Percentiles rank a stretch among this genome's conserved stretches.
These are phyloP conservation scores for Aulostomus chinensis DNA, from an alignment of 2,797 vertebrate genomes.

Conservation along the genomic window DNA sequence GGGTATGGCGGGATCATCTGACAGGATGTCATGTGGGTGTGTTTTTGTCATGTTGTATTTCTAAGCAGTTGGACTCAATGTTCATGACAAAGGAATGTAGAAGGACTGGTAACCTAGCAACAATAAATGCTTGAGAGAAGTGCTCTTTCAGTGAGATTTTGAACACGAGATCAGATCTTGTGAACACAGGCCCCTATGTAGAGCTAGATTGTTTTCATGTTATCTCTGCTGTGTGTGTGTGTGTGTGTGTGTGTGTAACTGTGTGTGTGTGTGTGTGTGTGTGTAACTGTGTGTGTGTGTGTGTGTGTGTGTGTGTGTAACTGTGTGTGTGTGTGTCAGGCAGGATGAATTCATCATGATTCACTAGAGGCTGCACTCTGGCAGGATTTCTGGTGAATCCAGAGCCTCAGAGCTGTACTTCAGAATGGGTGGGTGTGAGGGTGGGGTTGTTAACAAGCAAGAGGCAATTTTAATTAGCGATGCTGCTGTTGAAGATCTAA, in stretches of 20 bases:
- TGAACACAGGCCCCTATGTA: too few relatives aligned
- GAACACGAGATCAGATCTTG: too few relatives aligned
- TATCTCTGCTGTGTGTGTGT: background rate
- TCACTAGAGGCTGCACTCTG: slow-evolving; percentile 17
- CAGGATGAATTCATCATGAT: slow-evolving; percentile 20
- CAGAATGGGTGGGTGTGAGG: background rate
- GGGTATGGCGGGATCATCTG: too few relatives aligned
- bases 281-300: background rate
- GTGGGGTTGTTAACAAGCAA: slow-evolving; percentile 30
- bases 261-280: too few relatives aligned
- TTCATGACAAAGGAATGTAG: too few relatives aligned
- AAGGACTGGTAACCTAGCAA: too few relatives aligned
- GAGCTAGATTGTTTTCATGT: too few relatives aligned
- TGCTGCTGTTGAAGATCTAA: slow-evolving; percentile 40
- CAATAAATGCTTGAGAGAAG: too few relatives aligned
- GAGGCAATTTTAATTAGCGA: slow-evolving; percentile 53
- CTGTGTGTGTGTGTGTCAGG: background rate
- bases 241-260: background rate
- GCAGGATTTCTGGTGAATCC: slow-evolving; percentile 18
- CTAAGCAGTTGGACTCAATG: too few relatives aligned
- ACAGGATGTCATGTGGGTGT: background rate
- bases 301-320: background rate
- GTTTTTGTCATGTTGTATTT: background rate
- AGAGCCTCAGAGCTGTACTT: slow-evolving; percentile 11
- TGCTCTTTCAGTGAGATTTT: too few relatives aligned